Percentiles rank a stretch among this genome's conserved stretches.
Conservation (phyloP, 2,797 vertebrate genomes). For the Galagoides demidoff region DNA sequence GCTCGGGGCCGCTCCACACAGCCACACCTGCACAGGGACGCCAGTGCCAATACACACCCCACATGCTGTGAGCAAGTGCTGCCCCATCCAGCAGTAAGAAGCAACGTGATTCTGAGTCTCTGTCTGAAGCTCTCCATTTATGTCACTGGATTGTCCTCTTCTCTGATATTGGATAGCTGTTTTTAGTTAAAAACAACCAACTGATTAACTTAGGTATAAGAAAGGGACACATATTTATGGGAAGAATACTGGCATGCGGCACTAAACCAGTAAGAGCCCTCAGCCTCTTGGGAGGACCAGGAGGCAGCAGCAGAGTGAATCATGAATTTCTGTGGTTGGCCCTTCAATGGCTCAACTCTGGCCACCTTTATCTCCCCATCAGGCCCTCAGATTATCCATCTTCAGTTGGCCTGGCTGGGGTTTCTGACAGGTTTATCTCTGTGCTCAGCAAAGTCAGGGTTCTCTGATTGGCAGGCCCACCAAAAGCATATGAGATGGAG, state of each 20-base stretch:
- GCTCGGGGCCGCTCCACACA: accelerated
- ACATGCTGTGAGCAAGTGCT: accelerated
- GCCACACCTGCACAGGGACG: too few species aligned
- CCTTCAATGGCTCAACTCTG: background rate
- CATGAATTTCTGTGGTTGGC: background rate
- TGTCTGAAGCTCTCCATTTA: background rate
- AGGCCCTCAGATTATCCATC: background rate
- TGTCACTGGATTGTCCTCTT: background rate
- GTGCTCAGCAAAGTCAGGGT: background rate
- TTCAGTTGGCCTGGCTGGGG: background rate
- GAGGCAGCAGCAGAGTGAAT: background rate
- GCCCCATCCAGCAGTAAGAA: too few species aligned
- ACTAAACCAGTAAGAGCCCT: background rate
- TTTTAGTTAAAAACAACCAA: background rate
- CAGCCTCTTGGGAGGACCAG: background rate
- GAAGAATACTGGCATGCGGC: background rate
- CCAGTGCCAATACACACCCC: accelerated
- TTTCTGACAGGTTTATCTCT: background rate
- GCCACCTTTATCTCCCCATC: background rate
- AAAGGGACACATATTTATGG: background rate
- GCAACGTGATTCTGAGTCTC: background rate
- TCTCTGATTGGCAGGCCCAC: background rate
- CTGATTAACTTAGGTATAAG: background rate
- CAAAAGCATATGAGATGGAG: background rate
- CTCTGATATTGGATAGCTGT: background rate